A percentile compares a stretch with the other conserved stretches of the same genome.
Conservation (phyloP, 2,113 vertebrate genomes). For the Thamnophis sirtalis region DNA sequence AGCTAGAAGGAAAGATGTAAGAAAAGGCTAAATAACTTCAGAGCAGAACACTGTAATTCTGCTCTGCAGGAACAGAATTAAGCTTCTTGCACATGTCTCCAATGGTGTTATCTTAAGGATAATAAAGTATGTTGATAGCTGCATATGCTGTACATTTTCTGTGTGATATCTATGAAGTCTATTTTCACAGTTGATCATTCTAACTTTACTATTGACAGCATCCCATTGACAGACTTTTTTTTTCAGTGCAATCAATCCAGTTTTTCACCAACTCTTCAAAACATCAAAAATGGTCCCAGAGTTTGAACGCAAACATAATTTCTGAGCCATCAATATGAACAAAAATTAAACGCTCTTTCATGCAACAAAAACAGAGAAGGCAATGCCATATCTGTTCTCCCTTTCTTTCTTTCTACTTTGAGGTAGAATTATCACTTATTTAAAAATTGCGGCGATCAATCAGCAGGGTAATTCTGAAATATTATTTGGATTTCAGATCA, state of each 20-base stretch:
- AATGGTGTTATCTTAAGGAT: background rate
- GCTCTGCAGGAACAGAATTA: background rate
- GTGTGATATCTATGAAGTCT: background rate
- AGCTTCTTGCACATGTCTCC: background rate
- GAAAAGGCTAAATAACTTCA: background rate
- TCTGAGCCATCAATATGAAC: background rate
- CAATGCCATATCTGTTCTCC: background rate
- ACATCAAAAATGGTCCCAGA: background rate
- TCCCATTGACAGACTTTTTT: background rate
- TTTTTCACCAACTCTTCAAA: background rate
- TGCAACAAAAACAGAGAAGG: background rate
- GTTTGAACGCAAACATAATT: background rate
- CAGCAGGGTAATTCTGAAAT: slow-evolving; percentile 6
- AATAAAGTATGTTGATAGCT: background rate
- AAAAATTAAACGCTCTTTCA: background rate
- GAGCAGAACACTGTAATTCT: background rate
- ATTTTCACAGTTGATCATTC: background rate
- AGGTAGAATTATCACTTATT: background rate
- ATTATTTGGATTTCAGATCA: slow-evolving; percentile 67
- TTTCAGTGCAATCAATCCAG: background rate
- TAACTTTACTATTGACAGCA: background rate
- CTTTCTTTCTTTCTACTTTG: background rate
- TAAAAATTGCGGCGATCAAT: too few species aligned
- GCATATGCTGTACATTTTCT: background rate
- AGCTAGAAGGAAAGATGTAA: background rate